Evolutionary conservation across 2,113 vertebrate genomes (phyloP).

Genomic region (Paramisgurnus dabryanus): DNA sequence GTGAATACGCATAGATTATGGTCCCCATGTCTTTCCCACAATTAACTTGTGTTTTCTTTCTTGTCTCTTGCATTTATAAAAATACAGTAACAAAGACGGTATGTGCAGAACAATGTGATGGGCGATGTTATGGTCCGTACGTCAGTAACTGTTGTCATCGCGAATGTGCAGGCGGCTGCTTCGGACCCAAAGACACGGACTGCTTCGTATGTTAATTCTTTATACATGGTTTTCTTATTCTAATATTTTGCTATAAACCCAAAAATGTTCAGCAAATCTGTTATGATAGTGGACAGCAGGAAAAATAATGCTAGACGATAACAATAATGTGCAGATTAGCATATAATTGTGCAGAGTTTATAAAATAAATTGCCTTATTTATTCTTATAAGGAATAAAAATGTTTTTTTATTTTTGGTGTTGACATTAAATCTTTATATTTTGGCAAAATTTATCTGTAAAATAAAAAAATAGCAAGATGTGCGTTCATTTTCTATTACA

Average conservation of each 20-base stretch:
- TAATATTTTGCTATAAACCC: background rate
- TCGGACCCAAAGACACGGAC: constrained; percentile 93
- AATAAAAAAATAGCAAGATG: too few species aligned
- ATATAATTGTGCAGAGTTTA: too few species aligned
- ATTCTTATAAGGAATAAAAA: too few species aligned
- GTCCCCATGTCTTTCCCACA: background rate
- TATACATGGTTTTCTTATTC: background rate
- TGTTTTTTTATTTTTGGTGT: too few species aligned
- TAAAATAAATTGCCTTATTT: too few species aligned
- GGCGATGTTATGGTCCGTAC: constrained; percentile 92
- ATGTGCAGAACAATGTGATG: constrained; percentile 95
- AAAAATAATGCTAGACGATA: too few species aligned
- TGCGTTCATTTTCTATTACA: too few species aligned
- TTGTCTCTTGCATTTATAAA: background rate
- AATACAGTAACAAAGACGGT: constrained; percentile 90
- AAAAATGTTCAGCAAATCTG: too few species aligned
- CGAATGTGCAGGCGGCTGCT: constrained; percentile 94
- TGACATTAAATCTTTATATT: too few species aligned
- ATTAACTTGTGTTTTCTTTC: background rate
- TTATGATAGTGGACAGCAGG: too few species aligned
- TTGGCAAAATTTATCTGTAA: too few species aligned
- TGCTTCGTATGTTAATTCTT: constrained; percentile 86
- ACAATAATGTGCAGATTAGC: too few species aligned
- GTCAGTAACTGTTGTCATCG: constrained; percentile 97
- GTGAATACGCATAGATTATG: background rate